These are phyloP conservation scores for Nycticorax nycticorax DNA, from an alignment of 2,113 vertebrate species.

Conservation along the genomic window DNA sequence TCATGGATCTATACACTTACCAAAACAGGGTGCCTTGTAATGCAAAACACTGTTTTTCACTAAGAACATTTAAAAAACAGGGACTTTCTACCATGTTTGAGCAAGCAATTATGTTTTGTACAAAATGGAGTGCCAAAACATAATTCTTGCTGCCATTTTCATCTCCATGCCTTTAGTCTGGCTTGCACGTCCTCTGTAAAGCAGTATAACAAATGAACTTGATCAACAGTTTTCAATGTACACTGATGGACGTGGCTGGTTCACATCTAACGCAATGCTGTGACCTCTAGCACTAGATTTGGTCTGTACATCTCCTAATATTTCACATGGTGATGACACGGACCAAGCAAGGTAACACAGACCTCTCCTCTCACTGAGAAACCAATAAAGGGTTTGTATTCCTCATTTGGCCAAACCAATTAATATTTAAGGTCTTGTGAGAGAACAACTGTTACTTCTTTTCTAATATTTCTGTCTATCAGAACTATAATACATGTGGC, in stretches of 20 bases:
- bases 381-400: not conserved
- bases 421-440: not conserved
- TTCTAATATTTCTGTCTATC: not conserved
- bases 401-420: not conserved
- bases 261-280: not conserved
- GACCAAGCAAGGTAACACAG: not conserved
- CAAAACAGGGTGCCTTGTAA: not conserved
- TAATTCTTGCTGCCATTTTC: not conserved
- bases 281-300: not conserved
- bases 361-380: not conserved
- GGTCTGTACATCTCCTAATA: not conserved
- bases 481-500: not conserved
- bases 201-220: not conserved
- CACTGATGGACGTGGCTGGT: accelerated
- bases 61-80: not conserved
- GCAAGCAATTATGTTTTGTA: not conserved
- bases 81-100: not conserved
- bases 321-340: not conserved
- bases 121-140: not conserved
- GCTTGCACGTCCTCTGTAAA: not conserved
- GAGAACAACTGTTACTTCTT: not conserved
- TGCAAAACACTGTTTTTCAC: not conserved
- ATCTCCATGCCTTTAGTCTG: not conserved
- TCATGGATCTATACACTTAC: not conserved
- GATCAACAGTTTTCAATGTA: not conserved